Evolutionary conservation across 2,113 vertebrate genomes (phyloP).

Genomic region (Indri indri): DNA sequence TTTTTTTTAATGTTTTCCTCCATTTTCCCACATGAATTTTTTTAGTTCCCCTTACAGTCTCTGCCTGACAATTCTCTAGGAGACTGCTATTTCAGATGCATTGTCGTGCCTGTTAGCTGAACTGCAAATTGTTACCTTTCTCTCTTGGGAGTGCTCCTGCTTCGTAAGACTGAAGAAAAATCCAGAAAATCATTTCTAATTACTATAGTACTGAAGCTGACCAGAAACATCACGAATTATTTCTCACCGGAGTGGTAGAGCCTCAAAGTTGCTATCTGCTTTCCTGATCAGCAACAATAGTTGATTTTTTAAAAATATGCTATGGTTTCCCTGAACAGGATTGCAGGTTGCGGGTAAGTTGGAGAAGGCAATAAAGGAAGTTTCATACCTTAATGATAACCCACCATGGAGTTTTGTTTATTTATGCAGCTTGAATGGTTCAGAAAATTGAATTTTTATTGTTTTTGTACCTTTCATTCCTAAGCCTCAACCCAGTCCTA

Average conservation of each 20-base stretch:
- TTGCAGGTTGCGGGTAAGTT: slow-evolving; percentile 54
- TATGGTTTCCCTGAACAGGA: slow-evolving; percentile 51
- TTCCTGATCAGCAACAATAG: slow-evolving; percentile 50
- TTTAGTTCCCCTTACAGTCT: slow-evolving; percentile 22
- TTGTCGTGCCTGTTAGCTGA: slow-evolving; percentile 55
- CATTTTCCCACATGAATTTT: slow-evolving; percentile 53
- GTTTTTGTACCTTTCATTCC: slow-evolving; percentile 73
- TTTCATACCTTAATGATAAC: slow-evolving; percentile 75
- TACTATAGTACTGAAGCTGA: slow-evolving; percentile 65
- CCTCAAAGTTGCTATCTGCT: neutral
- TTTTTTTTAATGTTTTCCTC: neutral
- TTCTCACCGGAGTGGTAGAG: slow-evolving; percentile 3
- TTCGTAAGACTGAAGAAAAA: slow-evolving; percentile 61
- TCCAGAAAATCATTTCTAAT: slow-evolving; percentile 78
- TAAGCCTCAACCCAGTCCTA: slow-evolving; percentile 59
- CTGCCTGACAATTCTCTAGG: slow-evolving; percentile 38
- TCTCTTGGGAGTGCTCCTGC: slow-evolving; percentile 56
- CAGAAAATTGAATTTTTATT: slow-evolving; percentile 81
- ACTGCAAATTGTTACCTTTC: slow-evolving; percentile 68
- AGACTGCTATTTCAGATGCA: slow-evolving; percentile 58
- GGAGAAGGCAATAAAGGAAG: slow-evolving; percentile 64
- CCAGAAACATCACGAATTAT: slow-evolving; percentile 68
- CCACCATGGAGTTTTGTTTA: slow-evolving; percentile 59
- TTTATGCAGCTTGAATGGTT: slow-evolving; percentile 74
- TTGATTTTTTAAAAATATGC: slow-evolving; percentile 64